Evolutionary conservation across 2,797 vertebrate genomes (phyloP).

Genomic region (Enteromius unitaeniatus): DNA sequence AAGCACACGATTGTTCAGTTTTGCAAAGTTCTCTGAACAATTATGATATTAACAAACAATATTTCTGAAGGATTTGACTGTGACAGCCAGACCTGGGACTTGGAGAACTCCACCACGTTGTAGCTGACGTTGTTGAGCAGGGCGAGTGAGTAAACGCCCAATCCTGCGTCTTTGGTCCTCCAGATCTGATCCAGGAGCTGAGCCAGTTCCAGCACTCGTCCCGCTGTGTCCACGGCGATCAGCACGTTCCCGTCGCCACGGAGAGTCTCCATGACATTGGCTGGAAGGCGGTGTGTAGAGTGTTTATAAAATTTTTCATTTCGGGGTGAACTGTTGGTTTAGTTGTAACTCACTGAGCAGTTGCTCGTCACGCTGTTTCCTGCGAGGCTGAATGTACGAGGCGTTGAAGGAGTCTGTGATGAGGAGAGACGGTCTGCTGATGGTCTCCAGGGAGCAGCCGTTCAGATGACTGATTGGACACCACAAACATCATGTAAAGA

Average conservation of each 20-base stretch:
- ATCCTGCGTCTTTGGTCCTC: constrained; percentile 96
- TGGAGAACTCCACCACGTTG: constrained; percentile 99
- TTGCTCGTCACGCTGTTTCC: constrained; percentile 97
- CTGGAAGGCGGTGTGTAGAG: constrained; percentile 66
- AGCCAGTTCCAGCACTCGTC: constrained; percentile 94
- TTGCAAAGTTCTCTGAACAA: not conserved
- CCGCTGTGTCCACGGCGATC: constrained; percentile 95
- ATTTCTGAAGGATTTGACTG: not conserved
- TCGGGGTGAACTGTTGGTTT: not conserved
- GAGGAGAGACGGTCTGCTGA: constrained; percentile 94
- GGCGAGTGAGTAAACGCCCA: constrained; percentile 94
- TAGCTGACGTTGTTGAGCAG: constrained; percentile 99
- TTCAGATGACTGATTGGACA: constrained; percentile 88
- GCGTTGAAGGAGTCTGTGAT: constrained; percentile 99
- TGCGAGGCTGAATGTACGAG: constrained; percentile 92
- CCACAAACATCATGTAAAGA: not conserved
- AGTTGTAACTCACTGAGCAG: constrained; percentile 87
- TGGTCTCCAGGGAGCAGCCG: constrained; percentile 93
- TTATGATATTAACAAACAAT: not conserved
- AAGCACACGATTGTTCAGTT: not conserved
- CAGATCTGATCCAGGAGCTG: constrained; percentile 98
- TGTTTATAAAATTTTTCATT: not conserved
- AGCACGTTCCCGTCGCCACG: constrained; percentile 95
- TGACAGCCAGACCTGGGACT: constrained; percentile 89
- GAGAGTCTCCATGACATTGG: constrained; percentile 96